phyloP scores from a whole-genome alignment of 2,113 vertebrate species.

The Pedetes capensis region DNA sequence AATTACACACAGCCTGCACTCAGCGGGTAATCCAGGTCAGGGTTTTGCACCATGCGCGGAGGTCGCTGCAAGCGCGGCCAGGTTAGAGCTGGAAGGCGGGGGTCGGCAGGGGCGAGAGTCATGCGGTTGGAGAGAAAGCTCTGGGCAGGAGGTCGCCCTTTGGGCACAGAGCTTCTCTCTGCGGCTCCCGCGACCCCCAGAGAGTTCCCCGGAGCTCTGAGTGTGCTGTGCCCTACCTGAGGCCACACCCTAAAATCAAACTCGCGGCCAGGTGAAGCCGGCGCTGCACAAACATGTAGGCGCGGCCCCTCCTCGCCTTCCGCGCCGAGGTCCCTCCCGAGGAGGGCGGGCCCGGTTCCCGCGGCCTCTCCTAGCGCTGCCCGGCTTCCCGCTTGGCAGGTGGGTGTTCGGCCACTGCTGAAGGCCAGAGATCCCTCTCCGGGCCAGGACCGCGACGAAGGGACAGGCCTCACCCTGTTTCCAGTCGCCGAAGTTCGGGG shows the following conservation, averaged over 20 bases:
- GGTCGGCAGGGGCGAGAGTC: neutral
- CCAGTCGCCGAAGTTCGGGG: neutral
- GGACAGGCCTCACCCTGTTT: neutral
- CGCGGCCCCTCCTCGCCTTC: constrained; percentile 74
- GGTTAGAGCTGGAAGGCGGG: neutral
- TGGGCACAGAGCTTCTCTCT: neutral
- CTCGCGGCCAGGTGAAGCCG: constrained; percentile 81
- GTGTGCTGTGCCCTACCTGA: constrained; percentile 37
- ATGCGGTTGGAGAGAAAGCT: too few species aligned
- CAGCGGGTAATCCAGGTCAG: neutral
- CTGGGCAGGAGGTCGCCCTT: neutral
- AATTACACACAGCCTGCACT: neutral
- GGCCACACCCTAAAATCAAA: constrained; percentile 88
- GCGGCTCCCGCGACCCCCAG: neutral
- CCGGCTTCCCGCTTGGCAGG: constrained; percentile 36
- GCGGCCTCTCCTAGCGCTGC: neutral
- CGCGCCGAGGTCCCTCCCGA: constrained; percentile 68
- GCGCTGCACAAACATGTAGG: constrained; percentile 82
- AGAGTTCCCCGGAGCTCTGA: neutral
- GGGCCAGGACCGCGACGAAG: neutral
- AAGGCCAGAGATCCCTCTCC: too few species aligned
- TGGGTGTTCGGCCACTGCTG: neutral
- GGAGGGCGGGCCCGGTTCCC: constrained; percentile 56
- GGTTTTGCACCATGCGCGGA: neutral
- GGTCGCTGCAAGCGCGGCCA: neutral